Percentiles rank a stretch among this genome's conserved stretches.
These are phyloP conservation scores for Nylanderia fulva DNA, from an alignment of 1,140 invertebrate genomes.

Conservation along the genomic window DNA sequence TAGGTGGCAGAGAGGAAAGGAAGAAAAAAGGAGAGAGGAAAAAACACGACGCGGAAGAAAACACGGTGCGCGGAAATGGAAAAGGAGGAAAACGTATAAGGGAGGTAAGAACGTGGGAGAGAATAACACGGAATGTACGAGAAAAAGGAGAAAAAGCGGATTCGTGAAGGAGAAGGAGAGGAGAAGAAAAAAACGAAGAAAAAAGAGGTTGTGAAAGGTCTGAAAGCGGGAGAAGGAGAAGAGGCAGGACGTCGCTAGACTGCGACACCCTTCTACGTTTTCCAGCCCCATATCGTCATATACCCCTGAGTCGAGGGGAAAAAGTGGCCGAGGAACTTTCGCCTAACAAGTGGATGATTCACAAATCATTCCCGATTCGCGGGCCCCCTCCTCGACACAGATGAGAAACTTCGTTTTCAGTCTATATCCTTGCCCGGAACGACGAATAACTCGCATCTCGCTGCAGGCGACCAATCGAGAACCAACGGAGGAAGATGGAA, in stretches of 20 bases:
- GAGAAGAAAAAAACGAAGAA: background rate
- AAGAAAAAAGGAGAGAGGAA: background rate
- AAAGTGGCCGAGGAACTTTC: slow-evolving; percentile 75
- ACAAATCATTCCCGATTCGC: slow-evolving; percentile 80
- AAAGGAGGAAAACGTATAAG: slow-evolving; percentile 19
- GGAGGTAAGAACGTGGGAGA: background rate
- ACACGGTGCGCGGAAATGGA: background rate
- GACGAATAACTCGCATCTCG: slow-evolving; percentile 67
- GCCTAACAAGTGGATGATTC: slow-evolving; percentile 82
- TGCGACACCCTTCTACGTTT: slow-evolving; percentile 30
- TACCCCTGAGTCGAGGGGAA: slow-evolving; percentile 7
- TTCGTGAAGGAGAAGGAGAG: background rate
- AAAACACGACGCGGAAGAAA: slow-evolving; percentile 18
- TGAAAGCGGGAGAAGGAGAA: slow-evolving; percentile 1
- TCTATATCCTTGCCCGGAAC: slow-evolving; percentile 49
- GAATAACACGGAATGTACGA: slow-evolving; percentile 16
- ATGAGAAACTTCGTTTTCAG: slow-evolving; percentile 69
- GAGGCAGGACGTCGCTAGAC: background rate
- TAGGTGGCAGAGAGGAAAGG: slow-evolving; percentile 1
- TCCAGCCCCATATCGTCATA: background rate
- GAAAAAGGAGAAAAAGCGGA: slow-evolving; percentile 29
- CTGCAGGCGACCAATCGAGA: slow-evolving; percentile 57
- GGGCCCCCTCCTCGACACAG: background rate
- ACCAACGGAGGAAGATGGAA: background rate
- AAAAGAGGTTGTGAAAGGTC: background rate